Conservation (phyloP, 2,797 vertebrate genomes). For the Lophotriccus pileatus region DNA sequence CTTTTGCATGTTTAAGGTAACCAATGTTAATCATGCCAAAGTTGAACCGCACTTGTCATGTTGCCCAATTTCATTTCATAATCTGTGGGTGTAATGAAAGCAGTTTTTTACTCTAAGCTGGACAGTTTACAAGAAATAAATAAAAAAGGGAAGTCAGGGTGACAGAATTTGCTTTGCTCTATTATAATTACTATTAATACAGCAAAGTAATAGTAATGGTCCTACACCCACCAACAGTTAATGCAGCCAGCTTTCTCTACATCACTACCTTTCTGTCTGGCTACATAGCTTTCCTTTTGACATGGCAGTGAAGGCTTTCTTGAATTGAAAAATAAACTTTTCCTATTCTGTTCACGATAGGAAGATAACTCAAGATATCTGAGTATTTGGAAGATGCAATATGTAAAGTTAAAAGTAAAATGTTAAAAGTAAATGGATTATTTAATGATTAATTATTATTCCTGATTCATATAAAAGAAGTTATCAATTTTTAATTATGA, state of each 20-base stretch:
- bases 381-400: not conserved
- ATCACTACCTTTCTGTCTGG: not conserved
- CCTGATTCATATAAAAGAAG: not conserved
- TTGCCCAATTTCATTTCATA: not conserved
- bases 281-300: not conserved
- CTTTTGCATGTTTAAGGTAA: not conserved
- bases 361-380: not conserved
- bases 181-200: not conserved
- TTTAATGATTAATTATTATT: not conserved
- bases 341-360: not conserved
- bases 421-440: not conserved
- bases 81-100: not conserved
- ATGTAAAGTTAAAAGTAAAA: not conserved
- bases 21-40: not conserved
- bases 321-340: not conserved
- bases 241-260: not conserved
- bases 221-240: not conserved
- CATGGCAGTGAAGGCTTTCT: not conserved
- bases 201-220: not conserved
- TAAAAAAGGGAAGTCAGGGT: not conserved
- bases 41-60: not conserved
- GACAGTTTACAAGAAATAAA: not conserved
- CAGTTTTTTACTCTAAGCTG: not conserved
- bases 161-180: not conserved
- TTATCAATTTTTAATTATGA: not conserved